phyloP scores from a whole-genome alignment of 2,113 vertebrate species.

The Montifringilla adamsi region DNA sequence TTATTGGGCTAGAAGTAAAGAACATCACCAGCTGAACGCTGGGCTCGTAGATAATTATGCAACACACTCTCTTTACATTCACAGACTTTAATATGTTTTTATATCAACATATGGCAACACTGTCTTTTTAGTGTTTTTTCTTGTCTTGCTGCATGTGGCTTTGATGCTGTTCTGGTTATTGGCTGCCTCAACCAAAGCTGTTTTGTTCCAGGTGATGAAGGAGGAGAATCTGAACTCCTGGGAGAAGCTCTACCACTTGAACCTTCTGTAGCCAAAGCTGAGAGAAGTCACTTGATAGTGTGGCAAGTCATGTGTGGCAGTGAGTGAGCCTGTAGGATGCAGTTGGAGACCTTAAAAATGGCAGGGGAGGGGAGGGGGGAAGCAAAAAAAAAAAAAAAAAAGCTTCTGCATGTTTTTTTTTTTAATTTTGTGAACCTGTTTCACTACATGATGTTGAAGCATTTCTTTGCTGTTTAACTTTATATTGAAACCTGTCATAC shows the following conservation, averaged over 20 bases:
- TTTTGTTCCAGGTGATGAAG: conserved; percentile 85
- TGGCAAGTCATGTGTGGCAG: conserved; percentile 87
- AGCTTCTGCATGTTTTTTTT: conserved; percentile 75
- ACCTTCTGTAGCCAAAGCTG: conserved; percentile 90
- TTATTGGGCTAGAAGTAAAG: background rate
- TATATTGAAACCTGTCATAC: conserved; percentile 63
- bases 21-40: background rate
- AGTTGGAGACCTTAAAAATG: conserved; percentile 20
- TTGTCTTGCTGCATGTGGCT: background rate
- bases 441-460: conserved; percentile 72
- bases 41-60: background rate
- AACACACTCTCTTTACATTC: background rate
- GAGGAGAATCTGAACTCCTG: conserved; percentile 83
- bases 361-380: background rate
- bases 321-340: conserved; percentile 73
- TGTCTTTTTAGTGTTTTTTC: background rate
- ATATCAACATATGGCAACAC: background rate
- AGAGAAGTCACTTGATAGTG: conserved; percentile 96
- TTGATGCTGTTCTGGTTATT: background rate
- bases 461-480: conserved; percentile 74
- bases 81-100: background rate
- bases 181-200: background rate
- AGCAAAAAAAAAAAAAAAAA: background rate
- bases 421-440: conserved; percentile 70
- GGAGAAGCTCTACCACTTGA: conserved; percentile 86